Evolutionary conservation across 2,888 invertebrate genomes (phyloP), one percentile per base, ranked within the genome.

Genomic region (Pharmacophagus antenor): DNA sequence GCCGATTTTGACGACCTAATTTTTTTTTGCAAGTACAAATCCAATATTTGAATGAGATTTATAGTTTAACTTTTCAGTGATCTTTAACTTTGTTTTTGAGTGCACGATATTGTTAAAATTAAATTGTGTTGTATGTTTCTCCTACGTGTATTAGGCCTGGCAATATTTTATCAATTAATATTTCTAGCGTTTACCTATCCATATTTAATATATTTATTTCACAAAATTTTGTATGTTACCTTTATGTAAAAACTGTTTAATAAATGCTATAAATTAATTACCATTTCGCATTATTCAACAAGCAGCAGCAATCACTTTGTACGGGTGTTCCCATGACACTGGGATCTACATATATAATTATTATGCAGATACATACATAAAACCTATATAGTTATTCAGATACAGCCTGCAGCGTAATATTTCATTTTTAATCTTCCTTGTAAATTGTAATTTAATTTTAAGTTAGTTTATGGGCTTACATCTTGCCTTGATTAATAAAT

Each of bases 11-110:
- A 79, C 77, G 80, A 84, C 79, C 82, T 82, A 82, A 84, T 84
- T 72, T 84, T 84, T n/a, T 85, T 84, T 79, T 87, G 88, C 88
- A 85, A 90, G 89, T 90, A 90, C 89, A 90, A 90, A 89, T 88
- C 87, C 85, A 80, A 88, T 82, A 83, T 37, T n/a, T 86, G 87
- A 89, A 87, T 88, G 88, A 88, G 82, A 87, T 88, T 88, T 88
- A 82, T 84, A 88, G 84, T 85, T 84, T 88, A 85, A 88, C 87
- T 82, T 85, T 83, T 84, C 83, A 84, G 82, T 86, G 85, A 88
- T 85, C 81, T 84, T 86, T 88, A 86, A 87, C 86, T 85, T 85
- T 85, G 82, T 85, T 84, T 83, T 84, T 88, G 87, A 88, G 87
- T 88, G 89, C 89, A 89, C 88, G 89, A 86, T 68, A 87, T 87